A percentile compares a stretch with the other conserved stretches of the same genome.
Evolutionary conservation across 2,797 vertebrate genomes (phyloP).

Genomic region (Acomys russatus): DNA sequence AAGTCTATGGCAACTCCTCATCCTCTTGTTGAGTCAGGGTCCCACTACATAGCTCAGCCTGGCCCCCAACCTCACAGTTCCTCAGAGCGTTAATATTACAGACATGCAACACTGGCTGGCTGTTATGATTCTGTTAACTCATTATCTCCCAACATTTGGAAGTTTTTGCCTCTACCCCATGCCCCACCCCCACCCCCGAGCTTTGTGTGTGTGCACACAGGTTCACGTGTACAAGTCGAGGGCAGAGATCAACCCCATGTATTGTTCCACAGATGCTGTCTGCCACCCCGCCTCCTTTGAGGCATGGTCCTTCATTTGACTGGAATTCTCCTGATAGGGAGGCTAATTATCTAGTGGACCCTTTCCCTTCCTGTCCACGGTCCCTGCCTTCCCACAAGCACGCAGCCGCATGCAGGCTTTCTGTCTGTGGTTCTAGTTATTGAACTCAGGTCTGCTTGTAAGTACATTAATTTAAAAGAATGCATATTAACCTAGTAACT

Average conservation of each 20-base stretch:
- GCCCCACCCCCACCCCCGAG: no score
- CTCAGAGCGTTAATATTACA: background rate
- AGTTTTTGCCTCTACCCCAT: background rate
- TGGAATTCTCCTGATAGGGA: no score
- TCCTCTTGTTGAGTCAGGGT: no score
- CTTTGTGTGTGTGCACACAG: background rate
- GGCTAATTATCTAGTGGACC: no score
- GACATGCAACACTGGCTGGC: background rate
- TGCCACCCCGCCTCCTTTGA: no score
- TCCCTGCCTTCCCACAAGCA: background rate
- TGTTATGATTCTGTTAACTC: background rate
- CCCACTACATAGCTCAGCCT: background rate
- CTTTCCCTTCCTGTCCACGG: background rate
- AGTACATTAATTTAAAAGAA: background rate
- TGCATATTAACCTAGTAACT: background rate
- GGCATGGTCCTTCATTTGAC: background rate
- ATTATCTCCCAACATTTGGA: slow-evolving; percentile 4
- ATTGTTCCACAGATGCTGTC: background rate
- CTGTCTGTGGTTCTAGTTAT: background rate
- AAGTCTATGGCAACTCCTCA: background rate
- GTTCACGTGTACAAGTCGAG: background rate
- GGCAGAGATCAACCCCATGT: background rate
- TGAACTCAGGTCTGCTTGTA: background rate
- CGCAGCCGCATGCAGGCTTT: background rate
- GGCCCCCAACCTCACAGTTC: background rate